These are phyloP conservation scores for Polymixis flavicincta DNA, from an alignment of 2,888 invertebrate species.

Conservation along the genomic window DNA sequence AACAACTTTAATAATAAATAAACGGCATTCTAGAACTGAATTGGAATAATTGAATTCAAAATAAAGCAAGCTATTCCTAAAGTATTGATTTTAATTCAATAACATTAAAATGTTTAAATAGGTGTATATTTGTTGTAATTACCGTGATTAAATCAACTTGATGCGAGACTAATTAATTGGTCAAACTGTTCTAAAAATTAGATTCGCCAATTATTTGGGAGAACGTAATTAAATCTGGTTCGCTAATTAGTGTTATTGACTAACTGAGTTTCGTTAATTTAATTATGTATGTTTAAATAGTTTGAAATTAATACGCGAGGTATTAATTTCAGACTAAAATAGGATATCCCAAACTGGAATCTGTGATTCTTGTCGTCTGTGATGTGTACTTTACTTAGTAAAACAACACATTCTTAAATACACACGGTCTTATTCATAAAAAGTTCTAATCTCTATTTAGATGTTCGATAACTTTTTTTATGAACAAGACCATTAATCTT, in stretches of 20 bases:
- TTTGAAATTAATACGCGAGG: background rate
- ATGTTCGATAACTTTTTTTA: too few species aligned
- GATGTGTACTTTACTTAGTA: too few species aligned
- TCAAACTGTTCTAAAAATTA: background rate
- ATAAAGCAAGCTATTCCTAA: background rate
- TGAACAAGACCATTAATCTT: too few species aligned
- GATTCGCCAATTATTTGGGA: conserved; percentile 18
- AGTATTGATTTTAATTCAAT: background rate
- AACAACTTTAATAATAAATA: conserved; percentile 8
- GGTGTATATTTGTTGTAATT: conserved; percentile 20
- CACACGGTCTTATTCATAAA: too few species aligned
- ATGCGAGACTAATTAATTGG: conserved; percentile 28
- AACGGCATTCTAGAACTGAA: conserved; percentile 1
- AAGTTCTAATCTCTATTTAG: too few species aligned
- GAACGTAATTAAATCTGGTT: conserved; percentile 9
- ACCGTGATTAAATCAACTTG: conserved; percentile 9
- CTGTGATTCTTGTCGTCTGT: too few species aligned
- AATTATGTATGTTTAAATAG: background rate
- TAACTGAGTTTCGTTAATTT: conserved; percentile 2
- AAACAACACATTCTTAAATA: too few species aligned
- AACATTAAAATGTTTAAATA: conserved; percentile 6
- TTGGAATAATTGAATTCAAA: conserved; percentile 26
- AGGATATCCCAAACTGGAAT: background rate
- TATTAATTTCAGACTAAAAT: background rate
- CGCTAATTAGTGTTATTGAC: conserved; percentile 38